Evolutionary conservation across 2,888 invertebrate genomes (phyloP).

Genomic region (Acanthosepion esculentum): DNA sequence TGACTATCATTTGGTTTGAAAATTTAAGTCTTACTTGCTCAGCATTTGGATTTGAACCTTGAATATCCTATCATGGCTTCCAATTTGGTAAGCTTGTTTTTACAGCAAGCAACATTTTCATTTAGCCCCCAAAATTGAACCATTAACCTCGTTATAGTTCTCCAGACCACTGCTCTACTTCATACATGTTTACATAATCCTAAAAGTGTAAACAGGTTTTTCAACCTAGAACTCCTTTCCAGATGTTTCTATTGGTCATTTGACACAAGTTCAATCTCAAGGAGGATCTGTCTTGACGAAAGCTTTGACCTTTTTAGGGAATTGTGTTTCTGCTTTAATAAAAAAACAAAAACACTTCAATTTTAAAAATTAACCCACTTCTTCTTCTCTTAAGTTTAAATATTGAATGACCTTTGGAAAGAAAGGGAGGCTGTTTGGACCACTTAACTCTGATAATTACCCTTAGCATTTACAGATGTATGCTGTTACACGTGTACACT

Average conservation of each 20-base stretch:
- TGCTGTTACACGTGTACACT: no score
- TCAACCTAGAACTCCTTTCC: background rate
- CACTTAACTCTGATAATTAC: background rate
- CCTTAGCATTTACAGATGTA: background rate
- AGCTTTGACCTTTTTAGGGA: background rate
- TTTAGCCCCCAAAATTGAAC: background rate
- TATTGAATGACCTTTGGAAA: background rate
- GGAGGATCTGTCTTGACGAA: background rate
- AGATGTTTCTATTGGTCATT: background rate
- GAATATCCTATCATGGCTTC: no score
- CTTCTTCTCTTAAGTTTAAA: background rate
- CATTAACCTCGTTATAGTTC: background rate
- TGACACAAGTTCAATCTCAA: background rate
- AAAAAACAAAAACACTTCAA: background rate
- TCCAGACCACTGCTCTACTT: background rate
- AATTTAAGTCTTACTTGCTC: no score
- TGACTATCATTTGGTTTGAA: no score
- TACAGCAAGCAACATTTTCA: background rate
- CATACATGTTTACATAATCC: background rate
- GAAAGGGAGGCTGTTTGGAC: background rate
- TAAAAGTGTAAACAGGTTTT: no score
- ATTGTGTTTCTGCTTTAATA: background rate
- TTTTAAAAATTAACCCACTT: background rate
- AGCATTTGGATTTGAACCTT: no score
- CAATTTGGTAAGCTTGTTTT: no score